Percentiles rank a stretch among this genome's conserved stretches.
Evolutionary conservation across 2,888 invertebrate genomes (phyloP).

Genomic region (Myopa tessellatipennis): DNA sequence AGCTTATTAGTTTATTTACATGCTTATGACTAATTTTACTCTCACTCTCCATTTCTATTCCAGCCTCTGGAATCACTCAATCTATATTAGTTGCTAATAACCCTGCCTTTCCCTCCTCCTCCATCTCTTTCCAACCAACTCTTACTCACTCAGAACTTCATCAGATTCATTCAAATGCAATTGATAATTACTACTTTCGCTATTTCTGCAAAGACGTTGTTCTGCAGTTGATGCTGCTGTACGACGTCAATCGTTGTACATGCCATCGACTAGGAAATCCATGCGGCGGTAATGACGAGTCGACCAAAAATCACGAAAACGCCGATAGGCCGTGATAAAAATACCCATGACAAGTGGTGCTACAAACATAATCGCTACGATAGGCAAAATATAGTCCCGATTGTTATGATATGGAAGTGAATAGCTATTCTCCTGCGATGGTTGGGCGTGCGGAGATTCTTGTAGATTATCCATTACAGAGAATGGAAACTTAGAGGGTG

Average conservation of each 20-base stretch:
- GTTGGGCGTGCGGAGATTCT: conserved; percentile 57
- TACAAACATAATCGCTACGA: conserved; percentile 79
- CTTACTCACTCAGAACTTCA: conserved; percentile 20
- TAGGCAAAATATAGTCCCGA: conserved; percentile 79
- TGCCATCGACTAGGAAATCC: conserved; percentile 90
- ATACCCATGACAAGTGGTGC: conserved; percentile 77
- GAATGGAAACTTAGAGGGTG: conserved; percentile 39
- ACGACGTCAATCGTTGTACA: conserved; percentile 81
- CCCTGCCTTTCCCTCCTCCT: conserved; percentile 24
- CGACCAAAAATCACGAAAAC: conserved; percentile 86
- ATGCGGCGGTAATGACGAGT: conserved; percentile 87
- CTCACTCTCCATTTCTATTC: conserved; percentile 25
- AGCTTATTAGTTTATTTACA: conserved; percentile 10
- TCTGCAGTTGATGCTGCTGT: conserved; percentile 23
- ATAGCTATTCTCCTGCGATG: conserved; percentile 56
- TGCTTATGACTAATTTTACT: conserved; percentile 20
- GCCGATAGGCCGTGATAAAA: conserved; percentile 75
- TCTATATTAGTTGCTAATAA: too few relatives aligned
- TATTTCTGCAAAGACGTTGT: background rate
- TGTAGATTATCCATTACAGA: conserved; percentile 32
- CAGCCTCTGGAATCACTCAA: background rate
- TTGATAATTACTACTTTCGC: conserved; percentile 14
- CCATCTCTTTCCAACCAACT: conserved; percentile 15
- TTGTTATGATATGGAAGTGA: conserved; percentile 61
- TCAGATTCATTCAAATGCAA: conserved; percentile 41